A percentile compares a stretch with the other conserved stretches of the same genome.
Evolutionary conservation across 1,140 invertebrate genomes (phyloP).

Genomic region (Marisa cornuarietis): DNA sequence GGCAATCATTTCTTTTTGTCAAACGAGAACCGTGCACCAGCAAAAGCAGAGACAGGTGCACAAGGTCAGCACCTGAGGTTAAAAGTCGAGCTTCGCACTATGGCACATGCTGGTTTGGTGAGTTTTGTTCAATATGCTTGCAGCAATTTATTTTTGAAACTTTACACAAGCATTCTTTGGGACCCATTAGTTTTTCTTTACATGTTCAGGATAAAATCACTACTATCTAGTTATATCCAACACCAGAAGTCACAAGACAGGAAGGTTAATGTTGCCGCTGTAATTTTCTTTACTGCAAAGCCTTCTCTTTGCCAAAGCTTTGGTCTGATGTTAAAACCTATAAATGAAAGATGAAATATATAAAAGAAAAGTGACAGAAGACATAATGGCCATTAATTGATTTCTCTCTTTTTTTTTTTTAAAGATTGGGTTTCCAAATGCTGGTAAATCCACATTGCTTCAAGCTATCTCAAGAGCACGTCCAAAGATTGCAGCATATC

Average conservation of each 20-base stretch:
- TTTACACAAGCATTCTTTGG: not conserved
- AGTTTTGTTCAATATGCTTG: slow-evolving; percentile 29
- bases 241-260: too few relatives aligned
- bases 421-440: slow-evolving; percentile 94
- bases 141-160: not conserved
- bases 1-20: slow-evolving; percentile 93
- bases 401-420: slow-evolving; percentile 14
- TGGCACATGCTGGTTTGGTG: slow-evolving; percentile 93
- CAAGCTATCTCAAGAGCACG: slow-evolving; percentile 88
- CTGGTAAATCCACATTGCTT: slow-evolving; percentile 94
- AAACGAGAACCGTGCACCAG: slow-evolving; percentile 82
- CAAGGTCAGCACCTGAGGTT: slow-evolving; percentile 76
- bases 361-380: too few relatives aligned
- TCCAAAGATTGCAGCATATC: slow-evolving; percentile 94
- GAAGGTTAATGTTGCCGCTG: too few relatives aligned
- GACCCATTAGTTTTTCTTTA: not conserved
- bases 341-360: too few relatives aligned
- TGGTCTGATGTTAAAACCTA: too few relatives aligned
- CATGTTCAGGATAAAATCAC: too few relatives aligned
- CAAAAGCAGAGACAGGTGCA: slow-evolving; percentile 88
- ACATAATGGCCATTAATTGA: too few relatives aligned
- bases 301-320: too few relatives aligned
- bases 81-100: slow-evolving; percentile 85
- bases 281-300: too few relatives aligned
- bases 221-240: too few relatives aligned